Evolutionary conservation across 2,888 invertebrate species (phyloP), one percentile per base, ranked within the genome.

Genomic region (Mythimna pallens): DNA sequence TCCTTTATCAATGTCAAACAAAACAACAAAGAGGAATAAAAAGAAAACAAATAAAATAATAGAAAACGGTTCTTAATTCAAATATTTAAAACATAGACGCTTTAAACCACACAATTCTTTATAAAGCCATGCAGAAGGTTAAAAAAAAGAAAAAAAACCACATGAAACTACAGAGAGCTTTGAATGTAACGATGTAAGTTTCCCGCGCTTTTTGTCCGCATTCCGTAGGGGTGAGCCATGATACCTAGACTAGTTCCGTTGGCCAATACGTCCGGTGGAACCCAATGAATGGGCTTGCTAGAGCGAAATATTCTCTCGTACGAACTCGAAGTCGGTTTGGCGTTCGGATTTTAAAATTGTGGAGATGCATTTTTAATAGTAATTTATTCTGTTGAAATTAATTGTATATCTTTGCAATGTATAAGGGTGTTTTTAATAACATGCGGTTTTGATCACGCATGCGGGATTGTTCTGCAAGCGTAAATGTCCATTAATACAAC

Each of bases 181-280:
- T 66, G 57, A 57, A 40, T 68, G 80, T 70, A 79, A 82, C 80
- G 59, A 78, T 83, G 65, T 74, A 76, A 81, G 65, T 81, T 80
- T 70, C 75, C 71, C 52, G 70, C 64, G 30, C 61, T 84, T 82
- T 84, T 82, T 81, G 22, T 64, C 30, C 40, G 69, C 70, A 77
- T 83, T 83, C 82, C 68, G 73, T 84, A 69, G 80, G 68, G 72
- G 82, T 77, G 70, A 68, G 58, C 80, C 70, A 63, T 59, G 47
- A 72, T 67, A 62, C 30, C 70, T 69, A 73, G 84, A 73, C 73
- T 83, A 64, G 77, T 77, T 76, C 77, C 77, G 83, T 70, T 67
- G 14, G 67, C 84, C 84, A 81, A 84, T 82, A 82, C 84, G 81
- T 81, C 78, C 75, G 81, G 72, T 71, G 69, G 82, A 82, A 74